Evolutionary conservation across 2,797 vertebrate species (phyloP).

Genomic region (Parauchenoglanis ngamensis): DNA sequence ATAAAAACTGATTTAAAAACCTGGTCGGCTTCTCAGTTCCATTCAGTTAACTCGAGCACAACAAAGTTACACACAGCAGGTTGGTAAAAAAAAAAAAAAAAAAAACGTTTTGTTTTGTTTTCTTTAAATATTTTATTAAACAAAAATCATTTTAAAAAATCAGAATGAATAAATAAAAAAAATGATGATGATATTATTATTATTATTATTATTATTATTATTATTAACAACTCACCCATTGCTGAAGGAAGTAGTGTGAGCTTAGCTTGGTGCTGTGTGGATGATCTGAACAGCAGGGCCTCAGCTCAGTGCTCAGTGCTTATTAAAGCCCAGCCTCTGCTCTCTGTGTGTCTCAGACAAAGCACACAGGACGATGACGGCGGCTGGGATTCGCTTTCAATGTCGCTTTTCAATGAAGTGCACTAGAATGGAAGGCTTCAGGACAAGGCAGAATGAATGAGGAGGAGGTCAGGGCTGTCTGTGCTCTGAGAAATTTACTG

Average conservation of each 20-base stretch:
- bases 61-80: background rate
- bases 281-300: background rate
- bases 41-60: background rate
- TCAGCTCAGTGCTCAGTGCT: background rate
- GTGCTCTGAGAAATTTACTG: slow-evolving; percentile 58
- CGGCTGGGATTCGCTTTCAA: slow-evolving; percentile 58
- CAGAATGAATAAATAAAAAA: background rate
- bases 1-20: background rate
- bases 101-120: background rate
- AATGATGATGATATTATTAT: background rate
- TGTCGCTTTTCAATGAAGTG: slow-evolving; percentile 76
- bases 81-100: background rate
- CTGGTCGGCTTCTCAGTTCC: background rate
- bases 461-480: slow-evolving; percentile 69
- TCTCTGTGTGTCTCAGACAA: slow-evolving; percentile 66
- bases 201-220: too few relatives aligned
- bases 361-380: slow-evolving; percentile 69
- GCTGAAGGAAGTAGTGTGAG: background rate
- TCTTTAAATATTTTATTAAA: background rate
- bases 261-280: background rate
- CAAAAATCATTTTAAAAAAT: too few relatives aligned
- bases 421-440: slow-evolving; percentile 3
- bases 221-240: slow-evolving; percentile 19
- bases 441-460: slow-evolving; percentile 63
- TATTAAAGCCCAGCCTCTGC: slow-evolving; percentile 12